Percentiles rank a stretch among this genome's conserved stretches.
These are phyloP conservation scores for Sogatella furcifera DNA, from an alignment of 1,140 invertebrate species.

Conservation along the genomic window DNA sequence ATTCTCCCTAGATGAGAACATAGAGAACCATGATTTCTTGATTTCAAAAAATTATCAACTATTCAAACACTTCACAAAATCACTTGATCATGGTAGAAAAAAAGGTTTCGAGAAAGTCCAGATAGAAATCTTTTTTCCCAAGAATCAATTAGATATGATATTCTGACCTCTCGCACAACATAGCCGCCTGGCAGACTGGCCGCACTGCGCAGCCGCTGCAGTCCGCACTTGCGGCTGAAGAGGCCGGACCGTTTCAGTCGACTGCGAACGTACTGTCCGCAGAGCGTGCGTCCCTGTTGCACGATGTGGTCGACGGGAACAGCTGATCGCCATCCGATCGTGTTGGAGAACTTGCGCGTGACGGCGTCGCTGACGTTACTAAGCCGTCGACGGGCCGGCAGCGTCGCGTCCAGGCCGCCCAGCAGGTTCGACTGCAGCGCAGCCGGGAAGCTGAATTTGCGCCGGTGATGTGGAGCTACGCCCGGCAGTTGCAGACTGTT, in stretches of 20 bases:
- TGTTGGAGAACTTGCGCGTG: slow-evolving; percentile 50
- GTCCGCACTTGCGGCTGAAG: slow-evolving; percentile 54
- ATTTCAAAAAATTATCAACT: too few relatives aligned
- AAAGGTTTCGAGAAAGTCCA: too few relatives aligned
- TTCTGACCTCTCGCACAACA: slow-evolving; percentile 35
- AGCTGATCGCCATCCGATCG: slow-evolving; percentile 51
- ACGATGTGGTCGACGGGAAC: slow-evolving; percentile 44
- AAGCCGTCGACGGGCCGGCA: slow-evolving; percentile 40
- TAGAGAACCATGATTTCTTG: too few relatives aligned
- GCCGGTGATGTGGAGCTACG: slow-evolving; percentile 6
- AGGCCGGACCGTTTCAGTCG: slow-evolving; percentile 39
- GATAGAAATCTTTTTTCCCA: too few relatives aligned
- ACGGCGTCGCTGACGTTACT: slow-evolving; percentile 61
- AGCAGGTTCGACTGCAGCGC: slow-evolving; percentile 34
- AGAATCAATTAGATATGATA: too few relatives aligned
- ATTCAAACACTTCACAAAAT: too few relatives aligned
- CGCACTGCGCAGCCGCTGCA: slow-evolving; percentile 50
- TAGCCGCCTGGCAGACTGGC: slow-evolving; percentile 36
- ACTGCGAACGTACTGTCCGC: slow-evolving; percentile 51
- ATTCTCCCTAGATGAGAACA: too few relatives aligned
- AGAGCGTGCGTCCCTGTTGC: slow-evolving; percentile 45
- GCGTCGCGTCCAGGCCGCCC: slow-evolving; percentile 25
- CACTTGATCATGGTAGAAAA: too few relatives aligned
- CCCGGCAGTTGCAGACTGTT: slow-evolving; percentile 4
- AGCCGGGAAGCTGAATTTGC: slow-evolving; percentile 45